Evolutionary conservation across 2,888 invertebrate genomes (phyloP).

Genomic region (Drosophila histrio): DNA sequence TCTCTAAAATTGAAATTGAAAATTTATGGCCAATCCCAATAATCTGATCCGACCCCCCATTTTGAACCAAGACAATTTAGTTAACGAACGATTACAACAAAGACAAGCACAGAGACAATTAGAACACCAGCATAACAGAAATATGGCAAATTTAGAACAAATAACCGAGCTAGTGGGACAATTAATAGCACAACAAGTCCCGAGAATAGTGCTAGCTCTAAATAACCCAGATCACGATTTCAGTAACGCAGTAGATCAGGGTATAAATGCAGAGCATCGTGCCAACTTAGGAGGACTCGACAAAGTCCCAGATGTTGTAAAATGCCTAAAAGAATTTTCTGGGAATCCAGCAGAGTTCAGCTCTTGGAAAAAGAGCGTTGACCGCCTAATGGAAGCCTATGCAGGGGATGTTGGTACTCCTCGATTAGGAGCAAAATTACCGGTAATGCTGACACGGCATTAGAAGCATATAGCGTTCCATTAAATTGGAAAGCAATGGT

Average conservation of each 20-base stretch:
- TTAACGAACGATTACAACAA: background rate
- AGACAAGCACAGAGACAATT: background rate
- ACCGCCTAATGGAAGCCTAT: conserved; percentile 1
- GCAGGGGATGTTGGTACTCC: too few species aligned
- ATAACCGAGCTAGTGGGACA: background rate
- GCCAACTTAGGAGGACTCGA: background rate
- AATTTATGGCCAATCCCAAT: background rate
- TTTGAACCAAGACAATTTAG: background rate
- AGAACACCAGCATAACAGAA: background rate
- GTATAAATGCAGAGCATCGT: background rate
- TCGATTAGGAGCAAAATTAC: background rate
- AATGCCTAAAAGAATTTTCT: background rate
- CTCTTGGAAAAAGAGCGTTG: conserved; percentile 1
- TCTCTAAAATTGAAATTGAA: too few species aligned
- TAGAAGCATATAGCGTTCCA: background rate
- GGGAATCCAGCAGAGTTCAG: background rate
- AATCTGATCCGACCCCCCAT: background rate
- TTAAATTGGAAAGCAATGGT: conserved; percentile 3
- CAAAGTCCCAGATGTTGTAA: background rate
- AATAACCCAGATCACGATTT: background rate
- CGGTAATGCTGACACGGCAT: background rate
- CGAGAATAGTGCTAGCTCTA: background rate
- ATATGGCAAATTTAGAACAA: background rate
- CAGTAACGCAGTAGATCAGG: background rate
- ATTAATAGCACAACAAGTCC: background rate